These are phyloP conservation scores for Lates japonicus DNA, from an alignment of 2,797 vertebrate genomes.

Conservation along the genomic window DNA sequence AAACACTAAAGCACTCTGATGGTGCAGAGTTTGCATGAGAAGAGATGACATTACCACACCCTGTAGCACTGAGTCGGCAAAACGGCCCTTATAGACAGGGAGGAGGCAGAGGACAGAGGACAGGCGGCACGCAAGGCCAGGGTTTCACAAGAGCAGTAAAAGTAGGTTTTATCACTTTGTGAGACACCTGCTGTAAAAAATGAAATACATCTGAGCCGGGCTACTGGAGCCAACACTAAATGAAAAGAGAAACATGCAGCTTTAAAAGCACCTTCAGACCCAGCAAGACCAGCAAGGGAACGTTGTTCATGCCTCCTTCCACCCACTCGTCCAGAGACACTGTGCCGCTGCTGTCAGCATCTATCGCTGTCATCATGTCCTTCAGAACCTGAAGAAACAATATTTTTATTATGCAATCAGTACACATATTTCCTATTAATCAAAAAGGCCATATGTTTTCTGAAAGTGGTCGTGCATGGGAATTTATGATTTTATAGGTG, in stretches of 20 bases:
- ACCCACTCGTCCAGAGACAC: slow-evolving; percentile 95
- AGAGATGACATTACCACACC: slow-evolving; percentile 71
- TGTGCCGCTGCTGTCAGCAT: slow-evolving; percentile 92
- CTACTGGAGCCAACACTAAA: background rate
- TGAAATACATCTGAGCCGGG: slow-evolving; percentile 24
- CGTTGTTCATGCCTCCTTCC: slow-evolving; percentile 93
- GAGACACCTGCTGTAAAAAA: slow-evolving; percentile 51
- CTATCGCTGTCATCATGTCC: slow-evolving; percentile 96
- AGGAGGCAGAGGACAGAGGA: slow-evolving; percentile 52
- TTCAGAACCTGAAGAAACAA: slow-evolving; percentile 88
- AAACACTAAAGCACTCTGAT: slow-evolving; percentile 60
- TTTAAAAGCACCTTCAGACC: slow-evolving; percentile 88
- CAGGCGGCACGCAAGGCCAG: slow-evolving; percentile 23
- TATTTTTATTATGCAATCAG: slow-evolving; percentile 36
- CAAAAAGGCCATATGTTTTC: slow-evolving; percentile 13
- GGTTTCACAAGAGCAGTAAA: slow-evolving; percentile 50
- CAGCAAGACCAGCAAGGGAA: slow-evolving; percentile 92
- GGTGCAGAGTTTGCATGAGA: slow-evolving; percentile 62
- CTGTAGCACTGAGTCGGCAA: slow-evolving; percentile 71
- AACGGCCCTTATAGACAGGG: slow-evolving; percentile 21
- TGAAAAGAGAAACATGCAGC: slow-evolving; percentile 12
- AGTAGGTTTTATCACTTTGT: slow-evolving; percentile 16
- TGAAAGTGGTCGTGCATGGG: background rate
- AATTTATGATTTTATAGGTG: slow-evolving; percentile 4
- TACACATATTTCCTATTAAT: slow-evolving; percentile 5